phyloP scores from a whole-genome alignment of 2,113 vertebrate genomes.

The Cisticola juncidis region DNA sequence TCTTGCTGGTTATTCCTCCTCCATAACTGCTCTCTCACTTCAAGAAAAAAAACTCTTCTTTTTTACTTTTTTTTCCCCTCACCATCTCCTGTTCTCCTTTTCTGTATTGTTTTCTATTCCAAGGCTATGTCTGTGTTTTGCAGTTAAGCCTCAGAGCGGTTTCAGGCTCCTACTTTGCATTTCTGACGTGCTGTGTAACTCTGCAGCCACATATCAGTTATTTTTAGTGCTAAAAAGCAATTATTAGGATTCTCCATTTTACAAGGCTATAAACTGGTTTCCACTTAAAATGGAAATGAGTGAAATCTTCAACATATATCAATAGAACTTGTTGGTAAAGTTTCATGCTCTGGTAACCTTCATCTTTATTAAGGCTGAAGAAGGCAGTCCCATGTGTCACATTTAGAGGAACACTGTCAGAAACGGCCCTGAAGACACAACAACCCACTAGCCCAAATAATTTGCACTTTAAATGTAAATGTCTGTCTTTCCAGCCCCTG shows the following conservation, averaged over 20 bases:
- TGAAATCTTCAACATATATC: constrained; percentile 22
- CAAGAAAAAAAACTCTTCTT: no score
- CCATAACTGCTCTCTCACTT: background rate
- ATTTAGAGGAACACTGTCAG: constrained; percentile 20
- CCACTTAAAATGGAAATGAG: constrained; percentile 63
- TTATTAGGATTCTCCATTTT: constrained; percentile 30
- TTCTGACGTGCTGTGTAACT: background rate
- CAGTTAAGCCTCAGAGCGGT: background rate
- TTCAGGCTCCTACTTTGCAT: background rate
- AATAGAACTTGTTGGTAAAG: constrained; percentile 36
- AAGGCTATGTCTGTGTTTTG: background rate
- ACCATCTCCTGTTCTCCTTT: background rate
- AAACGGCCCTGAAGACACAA: constrained; percentile 24
- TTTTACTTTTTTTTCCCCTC: background rate
- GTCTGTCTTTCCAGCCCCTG: background rate
- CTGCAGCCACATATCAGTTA: background rate
- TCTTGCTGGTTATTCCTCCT: background rate
- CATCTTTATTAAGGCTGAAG: constrained; percentile 37
- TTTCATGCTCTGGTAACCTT: constrained; percentile 37
- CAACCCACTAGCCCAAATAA: constrained; percentile 51
- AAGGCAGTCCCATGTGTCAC: constrained; percentile 35
- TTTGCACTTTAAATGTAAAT: constrained; percentile 63
- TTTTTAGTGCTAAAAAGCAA: constrained; percentile 33
- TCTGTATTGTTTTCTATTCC: background rate
- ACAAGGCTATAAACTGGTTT: constrained; percentile 41